Evolutionary conservation across 2,113 vertebrate genomes (phyloP), one percentile per base, ranked within the genome.

Genomic region (Semicossyphus pulcher): DNA sequence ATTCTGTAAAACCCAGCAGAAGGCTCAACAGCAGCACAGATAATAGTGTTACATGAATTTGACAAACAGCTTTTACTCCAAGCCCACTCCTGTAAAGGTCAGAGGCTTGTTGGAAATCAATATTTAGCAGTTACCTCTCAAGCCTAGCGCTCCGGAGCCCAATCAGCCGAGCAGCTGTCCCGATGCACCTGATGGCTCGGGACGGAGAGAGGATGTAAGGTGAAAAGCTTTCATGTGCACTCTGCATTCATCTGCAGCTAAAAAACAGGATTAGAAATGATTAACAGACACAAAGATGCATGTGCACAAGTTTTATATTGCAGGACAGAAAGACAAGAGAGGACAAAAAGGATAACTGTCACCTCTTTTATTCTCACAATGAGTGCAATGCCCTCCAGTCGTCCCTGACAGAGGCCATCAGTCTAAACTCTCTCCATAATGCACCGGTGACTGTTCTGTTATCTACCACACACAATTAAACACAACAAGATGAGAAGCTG

Each of bases 131-230:
- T 85, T 93, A 95, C 94, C 95, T 94, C 92, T 96, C 42, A 95
- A 88, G 74, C 95, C 93, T n/a, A 54, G 95, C 71, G 23, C 79
- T 86, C 82, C 92, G 90, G 7, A 96, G 88, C 95, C 94, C 94
- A 72, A 86, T 64, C 31, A 95, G 96, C 62, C 5, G 6, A 53
- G 32, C 91, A 90, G 86, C 79, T 88, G 44, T 54, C 89, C 83
- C 59, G 73, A 86, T 54, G 25, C 64, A 78, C 49, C 64, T 32
- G 94, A 79, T 70, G 91, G 89, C 78, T 92, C 83, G 12, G 92
- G 84, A 76, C 15, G 20, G 69, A 48, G 41, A 36, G 62, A 68
- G 48, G 59, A 69, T 1, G 23, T 51, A 56, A 23, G 15, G 31
- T 45, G 61, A 59, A 21, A 25, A 10, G 26, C 29, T n/a, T 48